Conservation (phyloP, 30 jellyfish, hydroid and myxozoan genomes). For the Aurelia coerulea region DNA sequence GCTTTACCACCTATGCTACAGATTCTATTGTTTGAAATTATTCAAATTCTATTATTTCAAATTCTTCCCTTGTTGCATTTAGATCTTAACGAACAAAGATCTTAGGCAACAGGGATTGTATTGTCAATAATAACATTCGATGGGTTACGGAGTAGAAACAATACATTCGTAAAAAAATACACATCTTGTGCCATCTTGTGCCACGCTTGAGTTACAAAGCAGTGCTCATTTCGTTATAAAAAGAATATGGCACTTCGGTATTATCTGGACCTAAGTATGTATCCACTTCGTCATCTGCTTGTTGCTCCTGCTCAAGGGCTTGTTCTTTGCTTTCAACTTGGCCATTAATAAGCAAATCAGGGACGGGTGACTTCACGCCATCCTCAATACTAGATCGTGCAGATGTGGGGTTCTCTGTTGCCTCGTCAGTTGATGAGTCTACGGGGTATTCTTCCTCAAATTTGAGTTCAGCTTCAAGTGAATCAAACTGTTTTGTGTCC, state of each 20-base stretch:
- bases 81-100: no score
- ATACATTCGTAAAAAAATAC: no score
- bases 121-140: no score
- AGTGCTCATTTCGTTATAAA: conserved; percentile 46
- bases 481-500: neutral
- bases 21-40: no score
- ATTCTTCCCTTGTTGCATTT: no score
- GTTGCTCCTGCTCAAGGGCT: neutral
- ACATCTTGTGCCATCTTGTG: no score
- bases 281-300: conserved; percentile 15
- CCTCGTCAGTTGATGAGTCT: conserved; percentile 51
- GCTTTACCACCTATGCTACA: no score
- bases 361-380: neutral
- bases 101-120: no score
- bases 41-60: no score
- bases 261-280: conserved; percentile 29
- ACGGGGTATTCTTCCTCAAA: conserved; percentile 27
- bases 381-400: conserved; percentile 6
- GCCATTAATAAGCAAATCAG: neutral
- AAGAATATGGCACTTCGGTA: conserved; percentile 2
- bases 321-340: neutral
- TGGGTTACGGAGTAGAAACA: no score
- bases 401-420: conserved; percentile 1
- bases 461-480: conserved; percentile 25
- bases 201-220: conserved; percentile 15